Evolutionary conservation across 2,888 invertebrate genomes (phyloP).

Genomic region (Tanytarsus gracilentus): DNA sequence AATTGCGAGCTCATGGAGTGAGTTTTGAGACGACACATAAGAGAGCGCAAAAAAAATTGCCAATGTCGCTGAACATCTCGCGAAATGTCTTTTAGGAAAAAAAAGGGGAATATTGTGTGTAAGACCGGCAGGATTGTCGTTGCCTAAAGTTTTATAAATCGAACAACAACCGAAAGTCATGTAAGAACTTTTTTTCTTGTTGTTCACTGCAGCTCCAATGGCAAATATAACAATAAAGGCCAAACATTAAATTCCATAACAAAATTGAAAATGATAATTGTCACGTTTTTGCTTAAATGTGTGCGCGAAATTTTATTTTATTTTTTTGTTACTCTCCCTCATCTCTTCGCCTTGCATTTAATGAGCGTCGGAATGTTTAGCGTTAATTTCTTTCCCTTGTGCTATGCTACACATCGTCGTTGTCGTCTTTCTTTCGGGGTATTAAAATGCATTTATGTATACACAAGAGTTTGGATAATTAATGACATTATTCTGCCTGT

Average conservation of each 20-base stretch:
- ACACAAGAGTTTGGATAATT: conserved; percentile 10
- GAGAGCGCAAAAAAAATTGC: no score
- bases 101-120: conserved; percentile 17
- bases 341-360: conserved; percentile 21
- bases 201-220: conserved; percentile 1
- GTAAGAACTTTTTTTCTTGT: conserved; percentile 2
- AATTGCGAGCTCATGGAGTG: not conserved
- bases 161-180: conserved; percentile 16
- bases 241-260: conserved; percentile 29
- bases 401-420: not conserved
- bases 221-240: conserved; percentile 24
- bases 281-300: conserved; percentile 22
- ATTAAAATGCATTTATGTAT: not conserved
- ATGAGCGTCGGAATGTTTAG: conserved; percentile 20
- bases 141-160: not conserved
- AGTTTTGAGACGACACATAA: no score
- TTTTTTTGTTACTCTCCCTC: not conserved
- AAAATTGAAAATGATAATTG: conserved; percentile 29
- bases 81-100: conserved; percentile 14
- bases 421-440: not conserved
- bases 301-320: conserved; percentile 6
- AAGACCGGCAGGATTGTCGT: conserved; percentile 12
- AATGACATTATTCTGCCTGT: conserved; percentile 20
- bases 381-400: conserved; percentile 9
- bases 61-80: not conserved